Percentiles rank a stretch among this genome's conserved stretches.
Evolutionary conservation across 2,797 vertebrate genomes (phyloP).

Genomic region (Chaenodraco wilsoni): DNA sequence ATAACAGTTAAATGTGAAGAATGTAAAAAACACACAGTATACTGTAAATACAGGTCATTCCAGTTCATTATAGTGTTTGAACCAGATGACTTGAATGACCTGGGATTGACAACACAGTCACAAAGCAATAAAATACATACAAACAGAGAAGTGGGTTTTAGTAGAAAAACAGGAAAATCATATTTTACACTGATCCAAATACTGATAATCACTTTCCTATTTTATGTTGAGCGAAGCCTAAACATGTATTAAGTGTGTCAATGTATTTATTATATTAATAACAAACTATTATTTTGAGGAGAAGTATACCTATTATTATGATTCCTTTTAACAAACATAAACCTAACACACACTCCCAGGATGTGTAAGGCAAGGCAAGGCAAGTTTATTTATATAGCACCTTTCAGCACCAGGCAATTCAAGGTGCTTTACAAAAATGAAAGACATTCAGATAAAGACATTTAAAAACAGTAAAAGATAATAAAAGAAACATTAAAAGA

Average conservation of each 20-base stretch:
- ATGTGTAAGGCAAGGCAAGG: constrained; percentile 25
- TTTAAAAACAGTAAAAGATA: too few species aligned
- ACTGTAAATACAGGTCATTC: constrained; percentile 36
- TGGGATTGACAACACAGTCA: constrained; percentile 54
- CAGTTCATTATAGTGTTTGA: constrained; percentile 39
- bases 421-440: too few species aligned
- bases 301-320: neutral
- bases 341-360: constrained; percentile 52
- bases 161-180: constrained; percentile 39
- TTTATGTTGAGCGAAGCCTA: constrained; percentile 15
- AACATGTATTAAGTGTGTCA: constrained; percentile 16
- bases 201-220: neutral
- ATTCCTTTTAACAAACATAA: constrained; percentile 43
- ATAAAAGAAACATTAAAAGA: too few species aligned
- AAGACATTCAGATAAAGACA: too few species aligned
- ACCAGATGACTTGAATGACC: constrained; percentile 56
- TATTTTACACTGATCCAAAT: constrained; percentile 19
- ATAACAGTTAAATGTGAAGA: constrained; percentile 31
- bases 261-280: neutral
- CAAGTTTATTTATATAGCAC: too few species aligned
- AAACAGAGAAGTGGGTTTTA: constrained; percentile 45
- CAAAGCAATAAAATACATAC: constrained; percentile 52
- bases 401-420: too few species aligned
- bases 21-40: constrained; percentile 29
- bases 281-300: neutral